Conservation (phyloP, 2,113 vertebrate genomes). For the Istiophorus platypterus region DNA sequence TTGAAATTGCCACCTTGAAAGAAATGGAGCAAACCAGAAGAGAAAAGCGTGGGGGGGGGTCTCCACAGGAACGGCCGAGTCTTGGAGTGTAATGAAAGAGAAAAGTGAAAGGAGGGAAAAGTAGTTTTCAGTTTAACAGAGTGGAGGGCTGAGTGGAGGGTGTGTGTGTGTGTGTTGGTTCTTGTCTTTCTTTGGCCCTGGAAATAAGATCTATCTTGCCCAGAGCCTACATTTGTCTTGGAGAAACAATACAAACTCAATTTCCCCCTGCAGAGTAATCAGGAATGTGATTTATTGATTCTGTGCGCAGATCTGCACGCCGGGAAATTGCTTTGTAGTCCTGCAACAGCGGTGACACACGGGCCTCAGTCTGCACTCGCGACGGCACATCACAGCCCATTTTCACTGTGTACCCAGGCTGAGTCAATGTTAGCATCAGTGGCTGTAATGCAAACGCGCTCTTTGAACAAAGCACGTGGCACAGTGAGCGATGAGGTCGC, state of each 20-base stretch:
- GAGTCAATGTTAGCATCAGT: conserved; percentile 58
- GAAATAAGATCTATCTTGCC: conserved; percentile 79
- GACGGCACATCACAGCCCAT: conserved; percentile 52
- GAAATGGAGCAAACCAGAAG: conserved; percentile 44
- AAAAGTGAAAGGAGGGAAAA: conserved; percentile 64
- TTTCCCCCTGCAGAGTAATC: conserved; percentile 82
- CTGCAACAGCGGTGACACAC: conserved; percentile 61
- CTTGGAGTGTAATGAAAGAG: conserved; percentile 70
- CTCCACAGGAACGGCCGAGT: conserved; percentile 32
- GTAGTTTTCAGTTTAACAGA: conserved; percentile 61
- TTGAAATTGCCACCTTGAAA: conserved; percentile 67
- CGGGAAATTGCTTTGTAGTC: conserved; percentile 81
- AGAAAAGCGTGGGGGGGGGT: neutral
- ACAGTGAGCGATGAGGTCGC: conserved; percentile 6
- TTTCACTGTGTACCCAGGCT: conserved; percentile 35
- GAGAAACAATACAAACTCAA: conserved; percentile 84
- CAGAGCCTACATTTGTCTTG: conserved; percentile 79
- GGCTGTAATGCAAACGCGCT: conserved; percentile 65
- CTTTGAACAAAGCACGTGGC: conserved; percentile 47
- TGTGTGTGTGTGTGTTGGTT: conserved; percentile 16
- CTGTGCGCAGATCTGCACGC: conserved; percentile 65
- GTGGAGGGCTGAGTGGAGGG: conserved; percentile 4
- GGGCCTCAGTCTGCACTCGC: conserved; percentile 32
- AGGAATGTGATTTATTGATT: conserved; percentile 82
- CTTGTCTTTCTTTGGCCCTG: conserved; percentile 58